These are phyloP conservation scores for Danio aesculapii DNA, from an alignment of 2,797 vertebrate genomes.

Conservation along the genomic window DNA sequence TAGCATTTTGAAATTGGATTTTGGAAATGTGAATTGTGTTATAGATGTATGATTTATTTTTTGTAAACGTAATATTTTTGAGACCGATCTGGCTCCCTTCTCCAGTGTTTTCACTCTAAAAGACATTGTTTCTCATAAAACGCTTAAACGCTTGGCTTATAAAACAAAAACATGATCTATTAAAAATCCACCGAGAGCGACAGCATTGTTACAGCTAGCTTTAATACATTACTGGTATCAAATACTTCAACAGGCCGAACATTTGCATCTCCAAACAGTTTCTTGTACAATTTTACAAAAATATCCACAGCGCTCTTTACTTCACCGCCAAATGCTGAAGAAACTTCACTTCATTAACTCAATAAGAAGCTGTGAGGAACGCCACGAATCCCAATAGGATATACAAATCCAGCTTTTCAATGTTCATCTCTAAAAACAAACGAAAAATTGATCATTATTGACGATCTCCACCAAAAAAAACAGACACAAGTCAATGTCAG, in stretches of 20 bases:
- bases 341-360: constrained; percentile 42
- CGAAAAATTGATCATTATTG: neutral
- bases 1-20: too few relatives aligned
- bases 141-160: constrained; percentile 50
- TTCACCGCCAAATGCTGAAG: constrained; percentile 40
- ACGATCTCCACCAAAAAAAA: neutral
- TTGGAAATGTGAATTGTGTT: too few relatives aligned
- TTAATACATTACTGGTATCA: constrained; percentile 69
- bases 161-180: constrained; percentile 60
- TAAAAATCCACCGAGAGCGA: constrained; percentile 67
- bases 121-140: constrained; percentile 63
- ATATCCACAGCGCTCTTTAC: constrained; percentile 42
- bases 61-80: too few relatives aligned
- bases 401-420: constrained; percentile 24
- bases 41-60: too few relatives aligned
- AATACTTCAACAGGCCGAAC: constrained; percentile 63
- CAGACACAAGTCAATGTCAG: constrained; percentile 66
- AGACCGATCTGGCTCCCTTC: neutral
- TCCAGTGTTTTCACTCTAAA: constrained; percentile 41
- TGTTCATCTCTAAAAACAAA: neutral
- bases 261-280: constrained; percentile 41
- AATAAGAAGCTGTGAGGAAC: constrained; percentile 35
- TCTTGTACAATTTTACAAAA: constrained; percentile 65
- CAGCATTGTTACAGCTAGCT: constrained; percentile 59
- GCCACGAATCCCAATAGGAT: neutral